Base-by-base conservation (phyloP, 2,888 invertebrate genomes). In the Camponotus fellah region DNA sequence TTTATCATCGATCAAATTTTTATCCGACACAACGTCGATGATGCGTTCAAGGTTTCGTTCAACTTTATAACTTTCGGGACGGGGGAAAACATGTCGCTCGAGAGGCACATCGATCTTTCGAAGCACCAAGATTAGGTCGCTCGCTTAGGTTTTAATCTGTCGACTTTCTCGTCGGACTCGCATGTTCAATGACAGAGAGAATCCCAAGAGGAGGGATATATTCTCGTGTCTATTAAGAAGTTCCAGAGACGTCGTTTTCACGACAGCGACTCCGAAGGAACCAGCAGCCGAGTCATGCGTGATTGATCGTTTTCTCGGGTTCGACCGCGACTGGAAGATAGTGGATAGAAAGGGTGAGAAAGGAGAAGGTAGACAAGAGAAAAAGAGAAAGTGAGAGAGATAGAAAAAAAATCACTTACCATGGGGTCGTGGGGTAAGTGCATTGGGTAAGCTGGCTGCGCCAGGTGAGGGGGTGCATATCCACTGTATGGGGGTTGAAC, bases 401-500 rank as follows among this genome's bases (percentile, higher is more conserved):
- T 65, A 21, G 37, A 77, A 58, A 34, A 80, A 26, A 87, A 65
- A 58, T 83, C 72, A 92, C 94, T 94, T 91, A 95, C 95, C 95
- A 95, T 95, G 89, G 95, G 95, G 92, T 95, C 95, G 92, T 95
- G 95, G 91, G 95, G 93, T 94, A 95, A 94, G 94, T 95, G 95
- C 94, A 95, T 95, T 58, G 95, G 94, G 89, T 95, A 95, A 83
- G 93, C 94, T 84, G 94, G 94, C 90, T 94, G 95, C 71, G 94
- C 93, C 91, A 95, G 92, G 91, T 95, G 95, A 85, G 95, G 93
- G 87, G 94, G 94, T 86, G 94, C 94, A 89, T 95, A 94, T 87
- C 94, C 94, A 87, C 94, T 94, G 92, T 94, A 95, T 53, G 95
- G 95, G 86, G 94, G 94, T 86, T 94, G 95, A 93, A 96, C 95